Evolutionary conservation across 2,888 invertebrate genomes (phyloP).

Genomic region (Drosophila falleni): DNA sequence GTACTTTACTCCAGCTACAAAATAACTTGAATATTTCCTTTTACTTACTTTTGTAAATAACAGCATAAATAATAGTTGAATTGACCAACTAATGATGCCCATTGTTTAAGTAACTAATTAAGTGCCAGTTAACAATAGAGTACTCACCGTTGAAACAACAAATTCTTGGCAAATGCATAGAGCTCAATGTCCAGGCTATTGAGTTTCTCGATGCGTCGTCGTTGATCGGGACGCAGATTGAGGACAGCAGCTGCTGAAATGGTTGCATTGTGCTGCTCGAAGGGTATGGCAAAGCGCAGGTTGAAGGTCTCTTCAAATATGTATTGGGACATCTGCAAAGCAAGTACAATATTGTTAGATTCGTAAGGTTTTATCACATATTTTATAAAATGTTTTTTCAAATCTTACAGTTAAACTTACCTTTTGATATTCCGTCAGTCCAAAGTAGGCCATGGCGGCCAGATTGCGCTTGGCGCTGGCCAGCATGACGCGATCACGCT

Average conservation of each 20-base stretch:
- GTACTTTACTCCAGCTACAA: neutral
- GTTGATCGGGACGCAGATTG: slow-evolving; percentile 90
- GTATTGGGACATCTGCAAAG: slow-evolving; percentile 92
- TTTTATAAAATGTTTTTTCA: no score
- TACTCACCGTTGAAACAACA: slow-evolving; percentile 91
- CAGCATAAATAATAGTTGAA: neutral
- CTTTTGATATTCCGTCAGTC: slow-evolving; percentile 97
- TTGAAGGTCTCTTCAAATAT: slow-evolving; percentile 98
- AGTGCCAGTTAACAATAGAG: neutral
- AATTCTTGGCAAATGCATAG: slow-evolving; percentile 95
- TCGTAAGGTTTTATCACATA: no score
- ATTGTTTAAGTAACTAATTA: slow-evolving; percentile 1
- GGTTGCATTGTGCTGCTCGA: slow-evolving; percentile 96
- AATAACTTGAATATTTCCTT: neutral
- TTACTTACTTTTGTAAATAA: neutral
- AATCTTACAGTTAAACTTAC: slow-evolving; percentile 89
- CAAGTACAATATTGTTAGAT: no score
- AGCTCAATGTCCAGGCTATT: slow-evolving; percentile 97
- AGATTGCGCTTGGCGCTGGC: slow-evolving; percentile 98
- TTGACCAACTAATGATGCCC: neutral
- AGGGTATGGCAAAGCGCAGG: slow-evolving; percentile 94
- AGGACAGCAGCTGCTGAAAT: slow-evolving; percentile 93
- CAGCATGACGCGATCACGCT: slow-evolving; percentile 94
- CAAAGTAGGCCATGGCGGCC: slow-evolving; percentile 98
- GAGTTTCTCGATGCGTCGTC: slow-evolving; percentile 90